Conservation (phyloP, 2,888 invertebrate species). For the Drosophila acutilabella region DNA sequence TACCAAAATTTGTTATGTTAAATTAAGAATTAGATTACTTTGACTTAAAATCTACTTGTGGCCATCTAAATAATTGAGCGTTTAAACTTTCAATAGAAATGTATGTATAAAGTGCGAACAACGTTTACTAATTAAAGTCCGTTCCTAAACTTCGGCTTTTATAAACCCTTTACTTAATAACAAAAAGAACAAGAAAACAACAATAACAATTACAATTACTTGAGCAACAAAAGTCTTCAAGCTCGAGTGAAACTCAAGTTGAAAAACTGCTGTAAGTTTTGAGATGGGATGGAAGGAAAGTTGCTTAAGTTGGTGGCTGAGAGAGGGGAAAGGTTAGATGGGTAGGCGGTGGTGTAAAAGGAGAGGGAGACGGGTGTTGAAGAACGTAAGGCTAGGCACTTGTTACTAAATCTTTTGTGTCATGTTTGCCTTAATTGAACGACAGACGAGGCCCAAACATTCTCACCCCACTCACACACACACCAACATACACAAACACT, state of each 20-base stretch:
- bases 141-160: conserved; percentile 14
- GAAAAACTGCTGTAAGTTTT: conserved; percentile 49
- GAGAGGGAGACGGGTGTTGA: background rate
- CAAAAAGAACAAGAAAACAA: conserved; percentile 11
- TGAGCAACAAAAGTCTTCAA: conserved; percentile 21
- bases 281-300: background rate
- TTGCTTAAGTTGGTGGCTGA: background rate
- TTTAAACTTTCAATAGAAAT: conserved; percentile 48
- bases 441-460: conserved; percentile 46
- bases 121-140: conserved; percentile 52
- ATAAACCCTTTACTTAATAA: conserved; percentile 30
- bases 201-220: conserved; percentile 13
- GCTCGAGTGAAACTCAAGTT: conserved; percentile 33
- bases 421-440: conserved; percentile 71
- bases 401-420: conserved; percentile 66
- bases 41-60: conserved; percentile 1
- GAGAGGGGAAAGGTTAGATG: background rate
- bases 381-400: conserved; percentile 32
- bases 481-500: conserved; percentile 12
- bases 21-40: no score
- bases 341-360: no score
- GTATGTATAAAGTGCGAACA: conserved; percentile 7
- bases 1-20: no score
- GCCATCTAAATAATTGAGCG: conserved; percentile 54
- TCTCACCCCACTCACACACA: conserved; percentile 12